phyloP scores from a whole-genome alignment of 2,888 invertebrate genomes.

The Pheosia tremula region DNA sequence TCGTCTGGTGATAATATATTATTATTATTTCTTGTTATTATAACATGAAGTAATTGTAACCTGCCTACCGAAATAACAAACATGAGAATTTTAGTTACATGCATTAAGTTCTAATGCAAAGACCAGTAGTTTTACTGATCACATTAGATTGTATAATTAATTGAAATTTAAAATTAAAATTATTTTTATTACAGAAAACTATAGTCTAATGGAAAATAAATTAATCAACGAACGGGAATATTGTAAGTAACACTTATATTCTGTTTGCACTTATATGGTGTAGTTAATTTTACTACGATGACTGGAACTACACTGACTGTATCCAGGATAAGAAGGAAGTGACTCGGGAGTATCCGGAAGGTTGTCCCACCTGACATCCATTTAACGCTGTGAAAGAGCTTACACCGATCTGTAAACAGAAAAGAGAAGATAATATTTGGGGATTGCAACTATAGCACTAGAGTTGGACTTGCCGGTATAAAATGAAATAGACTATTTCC shows the following conservation, averaged over 20 bases:
- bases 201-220: neutral
- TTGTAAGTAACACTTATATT: neutral
- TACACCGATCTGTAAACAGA: constrained; percentile 49
- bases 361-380: constrained; percentile 57
- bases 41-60: too few species aligned
- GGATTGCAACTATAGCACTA: too few species aligned
- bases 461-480: too few species aligned
- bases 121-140: too few species aligned
- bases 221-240: neutral
- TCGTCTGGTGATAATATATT: too few species aligned
- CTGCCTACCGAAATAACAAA: too few species aligned
- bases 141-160: too few species aligned
- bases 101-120: too few species aligned
- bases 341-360: constrained; percentile 62
- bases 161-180: neutral
- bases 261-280: too few species aligned
- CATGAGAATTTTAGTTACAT: too few species aligned
- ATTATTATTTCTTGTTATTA: too few species aligned
- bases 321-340: constrained; percentile 61
- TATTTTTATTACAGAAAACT: neutral
- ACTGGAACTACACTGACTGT: constrained; percentile 31
- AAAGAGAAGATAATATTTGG: neutral
- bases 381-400: constrained; percentile 54
- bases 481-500: too few species aligned
- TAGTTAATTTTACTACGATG: neutral